Percentiles rank a stretch among this genome's conserved stretches.
These are phyloP conservation scores for Drosophila paucipuncta DNA, from an alignment of 2,888 invertebrate genomes.

Conservation along the genomic window DNA sequence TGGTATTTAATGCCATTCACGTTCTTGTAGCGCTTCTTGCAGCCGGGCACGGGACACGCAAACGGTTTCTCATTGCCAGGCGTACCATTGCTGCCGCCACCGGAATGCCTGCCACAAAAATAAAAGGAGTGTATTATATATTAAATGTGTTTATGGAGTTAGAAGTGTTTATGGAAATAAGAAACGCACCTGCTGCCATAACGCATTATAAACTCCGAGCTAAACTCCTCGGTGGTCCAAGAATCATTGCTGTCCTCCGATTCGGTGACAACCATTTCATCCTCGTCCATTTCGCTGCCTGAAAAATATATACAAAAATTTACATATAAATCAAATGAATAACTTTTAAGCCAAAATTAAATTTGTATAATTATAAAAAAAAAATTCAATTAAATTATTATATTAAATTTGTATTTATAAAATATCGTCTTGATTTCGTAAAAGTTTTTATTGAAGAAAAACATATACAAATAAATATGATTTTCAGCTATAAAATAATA, in stretches of 20 bases:
- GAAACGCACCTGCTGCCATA: conserved; percentile 88
- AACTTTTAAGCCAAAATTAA: neutral
- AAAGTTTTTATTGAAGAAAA: neutral
- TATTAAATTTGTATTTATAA: neutral
- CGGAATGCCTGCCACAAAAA: conserved; percentile 84
- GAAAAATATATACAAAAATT: conserved; percentile 26
- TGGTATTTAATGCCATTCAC: conserved; percentile 96
- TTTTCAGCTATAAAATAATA: neutral
- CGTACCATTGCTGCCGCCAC: conserved; percentile 86
- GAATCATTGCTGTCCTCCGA: conserved; percentile 94
- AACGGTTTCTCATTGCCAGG: conserved; percentile 90
- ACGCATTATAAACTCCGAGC: conserved; percentile 91
- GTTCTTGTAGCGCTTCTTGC: conserved; percentile 95
- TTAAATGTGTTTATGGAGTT: neutral
- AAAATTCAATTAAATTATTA: neutral
- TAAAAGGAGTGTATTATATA: neutral
- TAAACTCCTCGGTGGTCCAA: conserved; percentile 92
- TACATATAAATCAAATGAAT: neutral
- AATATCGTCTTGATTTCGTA: neutral
- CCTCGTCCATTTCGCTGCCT: conserved; percentile 91
- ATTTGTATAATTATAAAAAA: neutral
- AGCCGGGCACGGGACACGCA: conserved; percentile 94
- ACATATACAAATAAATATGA: neutral
- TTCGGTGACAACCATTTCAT: conserved; percentile 89
- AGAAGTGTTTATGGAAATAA: neutral